Base-by-base conservation (phyloP, 1,140 invertebrate genomes). In the Trichomalopsis sarcophagae region DNA sequence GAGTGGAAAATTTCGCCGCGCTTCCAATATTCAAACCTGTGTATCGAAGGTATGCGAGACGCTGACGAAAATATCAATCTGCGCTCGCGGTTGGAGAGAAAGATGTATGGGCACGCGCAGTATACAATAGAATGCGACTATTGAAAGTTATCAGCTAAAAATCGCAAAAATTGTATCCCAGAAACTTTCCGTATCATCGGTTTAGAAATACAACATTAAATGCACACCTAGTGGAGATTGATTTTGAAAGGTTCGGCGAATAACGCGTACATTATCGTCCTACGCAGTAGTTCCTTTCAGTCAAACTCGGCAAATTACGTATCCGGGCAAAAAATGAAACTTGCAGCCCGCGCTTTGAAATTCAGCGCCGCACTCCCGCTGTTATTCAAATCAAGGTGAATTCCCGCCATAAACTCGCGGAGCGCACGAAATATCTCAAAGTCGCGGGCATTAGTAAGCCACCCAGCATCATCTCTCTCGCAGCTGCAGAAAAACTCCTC, bases 371-470 rank as follows among this genome's bases (percentile, higher is more conserved):
- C 55, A n/a, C 55, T 21, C 36, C 66, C 78, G 17, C 78, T 14
- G 55, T 62, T 62, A 23, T n/a, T 50, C 23, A 69, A 44, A 40
- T 66, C 62, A n/a, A 66, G 27, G 55, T 7, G 17, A 79, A 62
- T 79, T 69, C 27, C 40, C 62, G 40, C 13, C 23, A 21, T 68
- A 80, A 68, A 30, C 17, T 30, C 14, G 27, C 36, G 0, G 6
- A n/a, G 23, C 50, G 33, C 55, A n/a, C 6, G 7, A 79, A 23
- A 80, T 80, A 80, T 69, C 66, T 44, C 62, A 80, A 44, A 44
- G 4, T n/a, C 50, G 21, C 13, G 50, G 3, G 7, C 62, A 80
- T 80, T 44, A 27, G 14, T 62, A 79, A 66, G 7, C 55, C 55
- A 62, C 1, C 14, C 55, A 62, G 21, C 55, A 14, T 62, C 55